phyloP scores from a whole-genome alignment of 1,140 invertebrate species.

The Ridgeia piscesae region DNA sequence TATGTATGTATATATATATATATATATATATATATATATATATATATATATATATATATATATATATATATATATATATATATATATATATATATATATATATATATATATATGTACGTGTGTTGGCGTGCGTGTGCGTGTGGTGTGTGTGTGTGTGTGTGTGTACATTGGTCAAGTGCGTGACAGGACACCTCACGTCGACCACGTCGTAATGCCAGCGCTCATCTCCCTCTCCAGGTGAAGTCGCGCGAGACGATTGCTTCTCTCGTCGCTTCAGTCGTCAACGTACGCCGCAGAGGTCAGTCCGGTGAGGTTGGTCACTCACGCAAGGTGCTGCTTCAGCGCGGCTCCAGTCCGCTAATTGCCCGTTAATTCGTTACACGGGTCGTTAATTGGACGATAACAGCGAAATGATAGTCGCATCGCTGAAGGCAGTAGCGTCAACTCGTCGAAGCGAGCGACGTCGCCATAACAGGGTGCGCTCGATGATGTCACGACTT shows the following conservation, averaged over 20 bases:
- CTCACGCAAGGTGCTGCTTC: neutral
- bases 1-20: no score
- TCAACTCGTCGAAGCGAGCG: no score
- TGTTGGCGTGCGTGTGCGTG: neutral
- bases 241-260: neutral
- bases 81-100: neutral
- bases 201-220: neutral
- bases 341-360: neutral
- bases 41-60: no score
- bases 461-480: neutral
- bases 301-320: neutral
- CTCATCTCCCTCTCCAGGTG: neutral
- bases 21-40: no score
- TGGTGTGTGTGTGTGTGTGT: neutral
- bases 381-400: neutral
- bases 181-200: neutral
- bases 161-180: neutral
- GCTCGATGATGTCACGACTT: neutral
- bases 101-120: conserved; percentile 15
- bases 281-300: neutral
- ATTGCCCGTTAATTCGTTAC: neutral
- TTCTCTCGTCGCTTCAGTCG: neutral
- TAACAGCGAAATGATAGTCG: neutral
- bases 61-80: no score
- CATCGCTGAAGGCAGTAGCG: neutral